Evolutionary conservation across 2,113 vertebrate species (phyloP).

Genomic region (Micronycteris hirsuta): DNA sequence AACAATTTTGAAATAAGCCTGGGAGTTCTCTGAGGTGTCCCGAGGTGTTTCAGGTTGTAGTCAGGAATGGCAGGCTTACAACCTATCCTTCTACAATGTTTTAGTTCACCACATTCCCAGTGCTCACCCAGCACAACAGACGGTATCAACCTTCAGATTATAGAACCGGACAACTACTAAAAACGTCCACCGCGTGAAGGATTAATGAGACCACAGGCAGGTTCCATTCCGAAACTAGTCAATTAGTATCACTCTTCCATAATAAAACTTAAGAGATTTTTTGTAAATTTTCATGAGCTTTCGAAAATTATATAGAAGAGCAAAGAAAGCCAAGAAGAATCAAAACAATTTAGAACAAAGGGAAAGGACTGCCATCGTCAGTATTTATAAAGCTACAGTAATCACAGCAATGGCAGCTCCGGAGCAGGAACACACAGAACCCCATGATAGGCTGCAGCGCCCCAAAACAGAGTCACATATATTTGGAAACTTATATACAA

Average conservation of each 20-base stretch:
- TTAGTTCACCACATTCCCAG: background rate
- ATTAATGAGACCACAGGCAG: background rate
- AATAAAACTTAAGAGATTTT: background rate
- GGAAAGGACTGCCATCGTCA: background rate
- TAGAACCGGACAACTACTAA: background rate
- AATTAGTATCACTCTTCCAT: background rate
- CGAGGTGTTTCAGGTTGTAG: background rate
- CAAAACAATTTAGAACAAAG: conserved; percentile 16
- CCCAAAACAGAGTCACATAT: background rate
- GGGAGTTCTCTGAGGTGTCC: background rate
- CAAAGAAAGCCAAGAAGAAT: background rate
- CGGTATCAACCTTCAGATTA: background rate
- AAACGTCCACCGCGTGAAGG: background rate
- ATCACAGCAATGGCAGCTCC: background rate
- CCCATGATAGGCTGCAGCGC: background rate
- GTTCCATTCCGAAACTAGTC: background rate
- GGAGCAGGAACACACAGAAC: background rate
- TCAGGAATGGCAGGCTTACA: background rate
- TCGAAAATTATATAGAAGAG: background rate
- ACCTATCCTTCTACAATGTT: background rate
- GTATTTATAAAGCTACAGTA: background rate
- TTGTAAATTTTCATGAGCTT: background rate
- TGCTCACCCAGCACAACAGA: background rate
- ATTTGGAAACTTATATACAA: background rate
- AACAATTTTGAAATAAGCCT: background rate